phyloP scores from a whole-genome alignment of 2,113 vertebrate genomes.

The Gymnogyps californianus region DNA sequence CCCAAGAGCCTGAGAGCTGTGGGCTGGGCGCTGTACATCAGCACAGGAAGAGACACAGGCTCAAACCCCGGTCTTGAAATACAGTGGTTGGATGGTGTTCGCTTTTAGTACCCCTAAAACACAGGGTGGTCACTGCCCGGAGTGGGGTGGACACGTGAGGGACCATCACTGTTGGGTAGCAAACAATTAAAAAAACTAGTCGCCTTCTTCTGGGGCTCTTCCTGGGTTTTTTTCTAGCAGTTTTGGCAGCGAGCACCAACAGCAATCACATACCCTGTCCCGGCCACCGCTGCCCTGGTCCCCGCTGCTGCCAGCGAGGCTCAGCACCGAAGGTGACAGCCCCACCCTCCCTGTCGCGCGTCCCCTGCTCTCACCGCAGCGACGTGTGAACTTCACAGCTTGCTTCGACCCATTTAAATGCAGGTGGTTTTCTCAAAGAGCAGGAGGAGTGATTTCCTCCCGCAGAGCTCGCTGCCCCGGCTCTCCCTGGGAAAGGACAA shows the following conservation, averaged over 20 bases:
- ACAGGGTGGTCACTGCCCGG: background rate
- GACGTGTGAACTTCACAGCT: constrained; percentile 1
- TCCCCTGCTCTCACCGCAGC: background rate
- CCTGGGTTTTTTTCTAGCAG: background rate
- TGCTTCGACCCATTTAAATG: background rate
- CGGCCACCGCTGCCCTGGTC: background rate
- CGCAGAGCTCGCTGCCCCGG: accelerated
- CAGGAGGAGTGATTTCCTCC: background rate
- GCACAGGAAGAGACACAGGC: background rate
- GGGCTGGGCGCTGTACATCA: background rate
- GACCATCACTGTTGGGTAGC: background rate
- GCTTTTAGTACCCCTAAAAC: background rate
- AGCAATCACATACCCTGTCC: background rate
- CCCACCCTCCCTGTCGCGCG: background rate
- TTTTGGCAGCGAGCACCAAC: background rate
- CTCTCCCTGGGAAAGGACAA: background rate
- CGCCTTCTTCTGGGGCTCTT: background rate
- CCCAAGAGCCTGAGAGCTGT: background rate
- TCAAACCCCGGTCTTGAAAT: background rate
- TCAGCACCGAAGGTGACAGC: background rate
- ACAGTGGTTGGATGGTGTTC: background rate
- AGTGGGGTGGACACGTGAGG: accelerated
- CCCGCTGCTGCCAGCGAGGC: background rate
- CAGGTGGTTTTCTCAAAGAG: background rate
- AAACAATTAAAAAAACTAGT: accelerated